phyloP scores from a whole-genome alignment of 1,140 invertebrate genomes.

The Caenorhabditis briggsae region DNA sequence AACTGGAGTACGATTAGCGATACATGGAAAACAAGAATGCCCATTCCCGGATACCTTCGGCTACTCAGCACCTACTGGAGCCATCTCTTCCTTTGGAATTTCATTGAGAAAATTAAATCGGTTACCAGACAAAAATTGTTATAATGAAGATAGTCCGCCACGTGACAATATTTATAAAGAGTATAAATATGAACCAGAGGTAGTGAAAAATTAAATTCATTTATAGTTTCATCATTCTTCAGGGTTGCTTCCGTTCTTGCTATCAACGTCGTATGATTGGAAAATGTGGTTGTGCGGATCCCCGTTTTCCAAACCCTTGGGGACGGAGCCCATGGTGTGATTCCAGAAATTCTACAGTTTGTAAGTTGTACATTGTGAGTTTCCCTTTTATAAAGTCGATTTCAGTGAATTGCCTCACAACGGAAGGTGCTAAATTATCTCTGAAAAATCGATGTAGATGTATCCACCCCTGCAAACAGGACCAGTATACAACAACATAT shows the following conservation, averaged over 20 bases:
- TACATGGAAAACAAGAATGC: constrained; percentile 69
- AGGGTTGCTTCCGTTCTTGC: constrained; percentile 76
- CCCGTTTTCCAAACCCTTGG: constrained; percentile 72
- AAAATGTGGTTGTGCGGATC: constrained; percentile 73
- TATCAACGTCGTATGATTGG: constrained; percentile 74
- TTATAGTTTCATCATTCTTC: neutral
- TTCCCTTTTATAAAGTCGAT: neutral
- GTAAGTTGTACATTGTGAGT: neutral
- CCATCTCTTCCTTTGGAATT: constrained; percentile 73
- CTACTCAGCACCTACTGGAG: constrained; percentile 72
- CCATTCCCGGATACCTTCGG: constrained; percentile 64
- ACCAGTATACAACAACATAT: constrained; percentile 76
- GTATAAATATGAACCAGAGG: constrained; percentile 77
- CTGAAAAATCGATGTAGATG: constrained; percentile 66
- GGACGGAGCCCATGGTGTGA: constrained; percentile 46
- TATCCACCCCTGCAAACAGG: constrained; percentile 73
- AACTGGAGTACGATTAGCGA: constrained; percentile 73
- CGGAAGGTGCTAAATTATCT: constrained; percentile 69
- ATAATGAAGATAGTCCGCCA: constrained; percentile 64
- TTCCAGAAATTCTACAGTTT: neutral
- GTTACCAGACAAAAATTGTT: constrained; percentile 70
- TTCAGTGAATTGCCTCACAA: constrained; percentile 71
- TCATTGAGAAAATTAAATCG: constrained; percentile 74
- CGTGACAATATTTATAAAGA: constrained; percentile 71
- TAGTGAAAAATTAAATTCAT: neutral